Evolutionary conservation across 1,140 invertebrate species (phyloP).

Genomic region (Macrobrachium rosenbergii): DNA sequence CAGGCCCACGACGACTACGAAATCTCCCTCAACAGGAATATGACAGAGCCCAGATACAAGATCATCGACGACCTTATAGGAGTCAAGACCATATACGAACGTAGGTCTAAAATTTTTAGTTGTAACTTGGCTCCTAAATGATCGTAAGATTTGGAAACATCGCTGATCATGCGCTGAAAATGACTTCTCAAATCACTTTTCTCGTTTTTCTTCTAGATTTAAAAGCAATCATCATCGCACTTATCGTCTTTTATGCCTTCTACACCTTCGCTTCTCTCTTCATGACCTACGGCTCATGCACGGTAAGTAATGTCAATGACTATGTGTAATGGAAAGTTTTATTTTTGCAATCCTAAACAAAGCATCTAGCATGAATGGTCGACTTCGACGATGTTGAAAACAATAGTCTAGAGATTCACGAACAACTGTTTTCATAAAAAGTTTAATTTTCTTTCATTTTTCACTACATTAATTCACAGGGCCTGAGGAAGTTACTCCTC

Average conservation of each 20-base stretch:
- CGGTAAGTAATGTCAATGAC: conserved; percentile 42
- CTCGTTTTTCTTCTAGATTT: conserved; percentile 44
- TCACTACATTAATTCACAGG: conserved; percentile 17
- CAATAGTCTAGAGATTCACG: no score
- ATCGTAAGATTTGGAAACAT: no score
- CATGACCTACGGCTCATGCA: conserved; percentile 64
- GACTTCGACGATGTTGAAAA: background rate
- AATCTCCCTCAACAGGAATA: background rate
- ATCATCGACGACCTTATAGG: conserved; percentile 49
- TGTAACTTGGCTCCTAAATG: no score
- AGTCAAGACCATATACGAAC: conserved; percentile 29
- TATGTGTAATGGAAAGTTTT: background rate
- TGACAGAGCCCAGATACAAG: conserved; percentile 17
- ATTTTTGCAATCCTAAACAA: background rate
- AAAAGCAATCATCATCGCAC: conserved; percentile 46
- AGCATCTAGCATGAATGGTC: background rate
- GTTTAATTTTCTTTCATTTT: background rate
- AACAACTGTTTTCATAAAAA: no score
- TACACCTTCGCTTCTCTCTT: conserved; percentile 65
- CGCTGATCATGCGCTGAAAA: background rate
- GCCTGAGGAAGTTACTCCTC: conserved; percentile 48
- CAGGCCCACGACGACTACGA: conserved; percentile 10
- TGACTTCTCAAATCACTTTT: background rate
- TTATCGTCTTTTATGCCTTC: conserved; percentile 59
- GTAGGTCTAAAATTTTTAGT: conserved; percentile 23